Evolutionary conservation across 1,140 invertebrate genomes (phyloP).

Genomic region (Ditylenchus dipsaci): DNA sequence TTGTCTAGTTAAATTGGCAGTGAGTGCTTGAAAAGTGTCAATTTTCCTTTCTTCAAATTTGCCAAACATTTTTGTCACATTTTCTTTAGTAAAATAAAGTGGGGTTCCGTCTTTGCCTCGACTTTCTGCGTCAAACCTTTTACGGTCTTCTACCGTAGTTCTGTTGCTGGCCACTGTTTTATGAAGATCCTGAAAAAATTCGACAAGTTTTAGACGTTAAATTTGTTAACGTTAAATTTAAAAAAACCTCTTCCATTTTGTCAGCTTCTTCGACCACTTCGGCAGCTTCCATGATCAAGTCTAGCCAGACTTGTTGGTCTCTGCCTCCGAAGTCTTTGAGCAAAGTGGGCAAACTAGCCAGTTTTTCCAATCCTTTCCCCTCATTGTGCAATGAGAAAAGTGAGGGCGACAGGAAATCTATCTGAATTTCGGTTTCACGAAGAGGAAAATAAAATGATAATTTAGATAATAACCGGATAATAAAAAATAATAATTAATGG

Average conservation of each 20-base stretch:
- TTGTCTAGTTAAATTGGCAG: background rate
- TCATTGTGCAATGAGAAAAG: conserved; percentile 42
- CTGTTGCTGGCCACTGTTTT: no score
- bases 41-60: background rate
- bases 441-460: no score
- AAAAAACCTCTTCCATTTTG: conserved; percentile 8
- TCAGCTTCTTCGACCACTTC: conserved; percentile 38
- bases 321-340: conserved; percentile 26
- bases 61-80: conserved; percentile 18
- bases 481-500: no score
- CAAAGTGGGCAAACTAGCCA: conserved; percentile 34
- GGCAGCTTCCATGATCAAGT: conserved; percentile 46
- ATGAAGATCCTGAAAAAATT: no score
- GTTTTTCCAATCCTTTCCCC: conserved; percentile 36
- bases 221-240: no score
- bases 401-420: conserved; percentile 37
- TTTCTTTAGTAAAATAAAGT: conserved; percentile 47
- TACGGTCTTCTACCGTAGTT: no score
- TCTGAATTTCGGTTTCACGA: conserved; percentile 18
- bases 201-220: no score
- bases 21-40: background rate
- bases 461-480: no score
- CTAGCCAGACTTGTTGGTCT: conserved; percentile 45
- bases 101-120: conserved; percentile 29
- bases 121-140: no score